Evolutionary conservation across 1,140 invertebrate species (phyloP), one percentile per base, ranked within the genome.

Genomic region (Protaetia brevitarsis): DNA sequence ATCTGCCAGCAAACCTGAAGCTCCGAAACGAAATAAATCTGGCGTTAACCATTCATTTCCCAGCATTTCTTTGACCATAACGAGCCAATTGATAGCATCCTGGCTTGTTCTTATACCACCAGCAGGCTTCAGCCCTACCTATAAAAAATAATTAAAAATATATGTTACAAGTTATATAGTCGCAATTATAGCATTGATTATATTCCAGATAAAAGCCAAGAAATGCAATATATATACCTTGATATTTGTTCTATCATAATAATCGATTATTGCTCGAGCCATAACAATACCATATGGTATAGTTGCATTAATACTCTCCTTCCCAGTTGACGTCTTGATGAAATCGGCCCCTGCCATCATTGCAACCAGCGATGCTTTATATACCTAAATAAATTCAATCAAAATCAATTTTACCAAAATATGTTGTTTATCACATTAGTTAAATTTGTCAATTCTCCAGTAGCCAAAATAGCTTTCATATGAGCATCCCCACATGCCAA

Each of bases 321-420:
- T 99, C 51, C 97, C 97, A 2, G 98, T 99, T 0, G 96, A 99
- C 26, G 97, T 99, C 81, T 99, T 99, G 60, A 99, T 98, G 75
- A 99, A 99, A 83, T 99, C 93, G 28, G 95, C 89, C 19, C 96
- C 96, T 67, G 96, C 96, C 85, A 92, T 86, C 93, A 98, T 97
- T 23, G 94, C 91, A 11, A 95, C 84, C 80, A 97, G 87, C 19
- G 95, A 93, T 1, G 94, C 93, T 74, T 90, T 91, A 76, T 97
- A 97, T n/a, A 91, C 77, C 83, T 85, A 63, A 11, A 73, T 27
- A 8, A 13, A 29, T 73, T 31, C 68, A 57, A 59, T 21, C 5
- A 23, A 3, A 51, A 51, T 23, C 13, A 34, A 63, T 51, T n/a
- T 16, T 30, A 68, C n/a, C 2, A 13, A 2, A 41, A 27, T n/a